These are phyloP conservation scores for Drosophila meridionalis DNA, from an alignment of 2,888 invertebrate species.

Conservation along the genomic window DNA sequence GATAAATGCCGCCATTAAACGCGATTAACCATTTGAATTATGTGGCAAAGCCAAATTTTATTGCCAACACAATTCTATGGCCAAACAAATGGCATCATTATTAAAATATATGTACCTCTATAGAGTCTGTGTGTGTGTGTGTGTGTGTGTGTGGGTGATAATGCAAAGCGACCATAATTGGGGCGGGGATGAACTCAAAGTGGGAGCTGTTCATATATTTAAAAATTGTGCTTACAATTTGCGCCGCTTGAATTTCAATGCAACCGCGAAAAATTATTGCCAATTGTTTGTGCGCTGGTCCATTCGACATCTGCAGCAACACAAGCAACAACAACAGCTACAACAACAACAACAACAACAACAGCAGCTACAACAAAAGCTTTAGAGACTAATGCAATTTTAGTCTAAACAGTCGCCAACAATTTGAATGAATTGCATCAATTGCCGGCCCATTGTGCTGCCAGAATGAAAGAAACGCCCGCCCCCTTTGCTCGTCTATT, in stretches of 20 bases:
- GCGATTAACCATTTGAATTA: constrained; percentile 84
- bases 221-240: constrained; percentile 61
- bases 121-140: constrained; percentile 23
- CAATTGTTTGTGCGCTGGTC: constrained; percentile 80
- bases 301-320: constrained; percentile 24
- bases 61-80: constrained; percentile 76
- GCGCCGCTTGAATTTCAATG: constrained; percentile 73
- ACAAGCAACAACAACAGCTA: background rate
- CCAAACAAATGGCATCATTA: constrained; percentile 81
- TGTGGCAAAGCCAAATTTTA: constrained; percentile 81
- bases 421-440: constrained; percentile 81
- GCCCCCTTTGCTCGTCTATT: constrained; percentile 40
- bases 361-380: constrained; percentile 46
- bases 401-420: constrained; percentile 78
- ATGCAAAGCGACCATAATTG: constrained; percentile 66
- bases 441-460: constrained; percentile 76
- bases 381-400: constrained; percentile 74
- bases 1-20: constrained; percentile 82
- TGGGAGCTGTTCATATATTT: constrained; percentile 42
- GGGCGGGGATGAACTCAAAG: constrained; percentile 24
- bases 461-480: background rate
- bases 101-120: constrained; percentile 67
- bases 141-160: constrained; percentile 43
- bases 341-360: constrained; percentile 20
- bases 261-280: constrained; percentile 82